phyloP scores from a whole-genome alignment of 1,140 invertebrate genomes.

The Lepidurus arcticus region DNA sequence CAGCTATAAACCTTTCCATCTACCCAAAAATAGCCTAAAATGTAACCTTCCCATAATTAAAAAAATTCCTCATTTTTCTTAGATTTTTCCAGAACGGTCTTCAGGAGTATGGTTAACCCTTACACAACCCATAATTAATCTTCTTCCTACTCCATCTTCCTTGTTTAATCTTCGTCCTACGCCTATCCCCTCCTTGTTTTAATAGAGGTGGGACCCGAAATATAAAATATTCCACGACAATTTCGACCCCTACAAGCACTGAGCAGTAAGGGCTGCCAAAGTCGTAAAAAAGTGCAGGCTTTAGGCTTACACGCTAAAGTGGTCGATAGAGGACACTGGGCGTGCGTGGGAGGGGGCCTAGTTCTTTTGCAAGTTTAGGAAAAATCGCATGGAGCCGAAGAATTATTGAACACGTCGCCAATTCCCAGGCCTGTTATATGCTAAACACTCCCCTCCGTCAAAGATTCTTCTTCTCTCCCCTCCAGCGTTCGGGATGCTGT shows the following conservation, averaged over 20 bases:
- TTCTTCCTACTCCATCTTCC: too few species aligned
- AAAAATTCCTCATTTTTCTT: too few species aligned
- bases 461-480: background rate
- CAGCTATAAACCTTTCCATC: background rate
- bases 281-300: background rate
- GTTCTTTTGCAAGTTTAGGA: background rate
- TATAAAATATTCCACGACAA: too few species aligned
- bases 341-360: background rate
- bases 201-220: too few species aligned
- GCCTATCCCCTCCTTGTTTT: too few species aligned
- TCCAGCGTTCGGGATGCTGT: background rate
- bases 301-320: background rate
- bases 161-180: too few species aligned
- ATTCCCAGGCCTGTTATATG: background rate
- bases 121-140: too few species aligned
- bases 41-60: background rate
- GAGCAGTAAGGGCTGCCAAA: too few species aligned
- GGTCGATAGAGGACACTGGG: background rate
- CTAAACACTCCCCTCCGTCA: background rate
- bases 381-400: background rate
- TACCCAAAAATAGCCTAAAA: background rate
- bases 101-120: too few species aligned
- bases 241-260: too few species aligned
- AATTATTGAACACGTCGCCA: background rate
- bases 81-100: too few species aligned